A percentile compares a stretch with the other conserved stretches of the same genome.
Conservation (phyloP, 2,113 vertebrate genomes). For the Catagonus wagneri region DNA sequence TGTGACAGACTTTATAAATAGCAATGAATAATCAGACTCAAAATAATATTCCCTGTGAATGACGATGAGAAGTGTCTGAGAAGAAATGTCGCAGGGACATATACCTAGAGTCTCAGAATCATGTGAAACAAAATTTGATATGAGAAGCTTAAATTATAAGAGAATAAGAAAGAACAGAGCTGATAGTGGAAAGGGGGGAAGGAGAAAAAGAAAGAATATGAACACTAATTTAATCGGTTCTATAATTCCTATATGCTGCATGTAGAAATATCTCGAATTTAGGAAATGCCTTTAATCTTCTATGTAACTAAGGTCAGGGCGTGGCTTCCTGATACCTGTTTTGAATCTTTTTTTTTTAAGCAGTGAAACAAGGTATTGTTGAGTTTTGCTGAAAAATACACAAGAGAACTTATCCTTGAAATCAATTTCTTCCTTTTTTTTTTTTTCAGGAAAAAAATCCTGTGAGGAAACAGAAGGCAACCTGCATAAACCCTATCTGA, state of each 20-base stretch:
- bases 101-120: background rate
- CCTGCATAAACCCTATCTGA: background rate
- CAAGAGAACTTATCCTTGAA: background rate
- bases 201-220: background rate
- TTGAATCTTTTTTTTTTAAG: background rate
- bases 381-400: constrained; percentile 1
- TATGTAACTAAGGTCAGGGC: background rate
- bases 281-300: constrained; percentile 47
- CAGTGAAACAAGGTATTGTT: background rate
- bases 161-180: background rate
- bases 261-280: constrained; percentile 34
- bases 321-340: constrained; percentile 22
- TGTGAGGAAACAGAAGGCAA: background rate
- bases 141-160: constrained; percentile 40
- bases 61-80: background rate
- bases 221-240: constrained; percentile 7
- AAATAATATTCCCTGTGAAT: background rate
- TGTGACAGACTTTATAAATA: background rate
- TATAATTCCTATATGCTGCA: background rate
- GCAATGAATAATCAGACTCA: background rate
- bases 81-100: background rate
- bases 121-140: background rate
- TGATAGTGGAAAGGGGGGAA: background rate
- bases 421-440: background rate
- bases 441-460: constrained; percentile 55